phyloP scores from a whole-genome alignment of 2,113 vertebrate species.

The Tachysurus fulvidraco region DNA sequence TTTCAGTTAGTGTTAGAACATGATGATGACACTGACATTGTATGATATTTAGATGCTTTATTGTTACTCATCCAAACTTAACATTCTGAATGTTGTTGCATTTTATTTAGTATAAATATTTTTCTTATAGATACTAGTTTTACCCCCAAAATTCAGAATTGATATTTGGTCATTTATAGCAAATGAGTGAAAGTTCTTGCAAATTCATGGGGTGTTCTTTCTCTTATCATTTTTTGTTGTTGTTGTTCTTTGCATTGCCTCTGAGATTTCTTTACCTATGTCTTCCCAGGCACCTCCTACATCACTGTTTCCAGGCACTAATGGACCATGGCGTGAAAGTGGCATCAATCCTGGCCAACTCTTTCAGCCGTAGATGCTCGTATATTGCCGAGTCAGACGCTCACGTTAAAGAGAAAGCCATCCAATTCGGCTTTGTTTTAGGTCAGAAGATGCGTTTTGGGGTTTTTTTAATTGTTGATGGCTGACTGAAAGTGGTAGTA shows the following conservation, averaged over 20 bases:
- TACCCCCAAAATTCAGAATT: not conserved
- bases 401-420: conserved; percentile 95
- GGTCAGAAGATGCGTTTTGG: conserved; percentile 69
- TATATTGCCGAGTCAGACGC: conserved; percentile 95
- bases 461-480: not conserved
- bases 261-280: conserved; percentile 30
- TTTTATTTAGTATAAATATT: not conserved
- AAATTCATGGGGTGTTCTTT: not conserved
- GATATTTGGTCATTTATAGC: not conserved
- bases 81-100: not conserved
- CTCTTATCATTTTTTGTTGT: not conserved
- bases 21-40: not conserved
- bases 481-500: conserved; percentile 37
- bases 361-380: conserved; percentile 95
- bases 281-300: conserved; percentile 87
- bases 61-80: not conserved
- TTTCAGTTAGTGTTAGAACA: not conserved
- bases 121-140: not conserved
- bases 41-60: not conserved
- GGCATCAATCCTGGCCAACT: conserved; percentile 94
- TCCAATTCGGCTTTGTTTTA: conserved; percentile 96
- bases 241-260: not conserved
- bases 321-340: conserved; percentile 99
- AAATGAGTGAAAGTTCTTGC: not conserved
- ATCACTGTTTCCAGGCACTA: conserved; percentile 97